Conservation (phyloP, 2,797 vertebrate species). For the Lepus townsendii region DNA sequence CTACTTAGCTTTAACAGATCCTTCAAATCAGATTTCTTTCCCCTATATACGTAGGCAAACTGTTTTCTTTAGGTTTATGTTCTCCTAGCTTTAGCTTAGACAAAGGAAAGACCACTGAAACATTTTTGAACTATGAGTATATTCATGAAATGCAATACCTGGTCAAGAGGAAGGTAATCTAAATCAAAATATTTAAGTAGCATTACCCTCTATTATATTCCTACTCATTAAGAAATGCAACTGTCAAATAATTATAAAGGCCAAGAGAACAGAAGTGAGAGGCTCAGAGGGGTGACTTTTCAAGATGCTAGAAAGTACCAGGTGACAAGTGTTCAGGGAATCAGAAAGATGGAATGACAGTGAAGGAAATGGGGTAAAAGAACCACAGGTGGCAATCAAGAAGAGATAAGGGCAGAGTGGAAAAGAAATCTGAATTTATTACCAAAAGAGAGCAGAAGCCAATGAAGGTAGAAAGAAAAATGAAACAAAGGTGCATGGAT, state of each 20-base stretch:
- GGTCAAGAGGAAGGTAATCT: constrained; percentile 15
- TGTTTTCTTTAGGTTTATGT: neutral
- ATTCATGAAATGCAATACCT: neutral
- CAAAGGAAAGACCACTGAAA: neutral
- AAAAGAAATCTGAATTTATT: neutral
- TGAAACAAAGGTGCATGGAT: too few relatives aligned
- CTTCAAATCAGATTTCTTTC: neutral
- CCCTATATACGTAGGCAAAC: neutral
- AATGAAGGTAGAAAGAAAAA: neutral
- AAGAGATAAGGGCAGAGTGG: neutral
- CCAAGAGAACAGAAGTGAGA: neutral
- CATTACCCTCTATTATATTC: constrained; percentile 16
- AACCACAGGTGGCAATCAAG: neutral
- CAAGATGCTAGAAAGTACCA: neutral
- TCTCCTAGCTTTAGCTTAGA: constrained; percentile 1
- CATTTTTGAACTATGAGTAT: neutral
- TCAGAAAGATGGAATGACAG: neutral
- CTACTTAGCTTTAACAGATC: neutral
- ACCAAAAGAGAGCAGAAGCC: neutral
- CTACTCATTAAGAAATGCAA: constrained; percentile 15
- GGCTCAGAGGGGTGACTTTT: neutral
- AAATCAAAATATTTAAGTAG: constrained; percentile 3
- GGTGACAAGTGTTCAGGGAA: neutral
- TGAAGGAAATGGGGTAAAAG: constrained; percentile 32
- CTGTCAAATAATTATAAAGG: neutral